These are phyloP conservation scores for Penaeus indicus DNA, from an alignment of 1,140 invertebrate genomes.

Conservation along the genomic window DNA sequence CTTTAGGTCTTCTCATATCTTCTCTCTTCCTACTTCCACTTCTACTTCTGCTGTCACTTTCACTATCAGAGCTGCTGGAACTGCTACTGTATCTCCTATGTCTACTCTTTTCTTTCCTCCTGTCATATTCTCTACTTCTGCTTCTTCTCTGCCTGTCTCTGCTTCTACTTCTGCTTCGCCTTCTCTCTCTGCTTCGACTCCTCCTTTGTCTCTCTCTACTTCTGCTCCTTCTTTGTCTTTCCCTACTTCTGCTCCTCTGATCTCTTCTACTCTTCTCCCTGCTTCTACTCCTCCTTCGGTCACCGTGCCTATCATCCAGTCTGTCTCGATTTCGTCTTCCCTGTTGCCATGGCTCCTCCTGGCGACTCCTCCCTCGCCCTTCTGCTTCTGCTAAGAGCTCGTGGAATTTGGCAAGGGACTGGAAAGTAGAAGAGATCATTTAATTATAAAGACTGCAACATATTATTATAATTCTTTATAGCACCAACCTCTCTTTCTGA, in stretches of 20 bases:
- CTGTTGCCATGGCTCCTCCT: conserved; percentile 58
- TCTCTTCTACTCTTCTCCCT: conserved; percentile 68
- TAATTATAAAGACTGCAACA: conserved; percentile 27
- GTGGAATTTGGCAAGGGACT: conserved; percentile 65
- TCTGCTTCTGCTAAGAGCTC: conserved; percentile 71
- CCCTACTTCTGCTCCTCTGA: conserved; percentile 64
- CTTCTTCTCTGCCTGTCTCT: background rate
- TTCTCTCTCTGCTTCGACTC: background rate
- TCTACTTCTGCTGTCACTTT: conserved; percentile 64
- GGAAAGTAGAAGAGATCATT: conserved; percentile 50
- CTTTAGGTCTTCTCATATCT: conserved; percentile 68
- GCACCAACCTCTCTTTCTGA: background rate
- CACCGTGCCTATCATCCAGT: background rate
- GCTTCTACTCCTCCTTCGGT: conserved; percentile 8
- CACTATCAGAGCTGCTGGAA: background rate
- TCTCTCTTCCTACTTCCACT: conserved; percentile 64
- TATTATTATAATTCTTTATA: conserved; percentile 67
- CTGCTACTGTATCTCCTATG: background rate
- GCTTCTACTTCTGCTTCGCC: background rate
- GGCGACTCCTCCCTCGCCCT: conserved; percentile 63
- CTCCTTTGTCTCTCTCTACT: background rate
- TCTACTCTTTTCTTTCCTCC: conserved; percentile 16
- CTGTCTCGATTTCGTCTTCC: conserved; percentile 57
- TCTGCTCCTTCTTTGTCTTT: background rate
- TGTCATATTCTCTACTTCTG: background rate